Base-by-base conservation (phyloP, 2,888 invertebrate species). In the Acanthosepion esculentum region DNA sequence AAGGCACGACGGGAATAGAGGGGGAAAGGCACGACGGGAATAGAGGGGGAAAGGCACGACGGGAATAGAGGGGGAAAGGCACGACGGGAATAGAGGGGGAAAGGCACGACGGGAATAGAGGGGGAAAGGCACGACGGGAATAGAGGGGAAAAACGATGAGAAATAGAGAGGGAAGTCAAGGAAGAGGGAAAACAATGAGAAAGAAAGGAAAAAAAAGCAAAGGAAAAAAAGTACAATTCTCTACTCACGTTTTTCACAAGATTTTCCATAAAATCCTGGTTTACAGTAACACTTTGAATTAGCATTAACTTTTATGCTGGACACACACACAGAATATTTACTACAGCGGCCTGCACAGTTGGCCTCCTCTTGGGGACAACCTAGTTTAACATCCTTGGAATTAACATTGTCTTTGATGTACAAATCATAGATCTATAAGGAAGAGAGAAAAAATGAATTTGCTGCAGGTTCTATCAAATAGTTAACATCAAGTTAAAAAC, bases 321-420 rank as follows among this genome's bases (percentile, higher is more conserved):
- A 99, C 29, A 99, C 98, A 97, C 99, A 99, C 48, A 98, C 98
- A n/a, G 99, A 99, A 95, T 97, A 95, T 20, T 94, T 94, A 1
- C 97, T 97, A 96, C 97, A 97, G n/a, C 95, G 95, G 15, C 95
- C 94, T 26, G 95, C 97, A 95, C 98, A 98, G 97, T 99, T 99
- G 91, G 98, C 98, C 96, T 99, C 99, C 96, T 99, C 99, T 26
- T 99, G 99, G 97, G 99, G 98, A 97, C 99, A 99, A 8, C 99
- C 99, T 3, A 97, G 97, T 91, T 96, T 95, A 41, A 97, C 97
- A 92, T 94, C 64, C 48, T 64, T 12, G 33, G 94, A 64, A 26
- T 55, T 55, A 8, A 96, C 96, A 48, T 95, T 95, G 94, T 97
- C 98, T 0, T 99, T 99, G 1, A 99, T 96, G 95, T 96, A 95